Base-by-base conservation (phyloP, 2,797 vertebrate genomes). In the Epinephelus malabaricus region DNA sequence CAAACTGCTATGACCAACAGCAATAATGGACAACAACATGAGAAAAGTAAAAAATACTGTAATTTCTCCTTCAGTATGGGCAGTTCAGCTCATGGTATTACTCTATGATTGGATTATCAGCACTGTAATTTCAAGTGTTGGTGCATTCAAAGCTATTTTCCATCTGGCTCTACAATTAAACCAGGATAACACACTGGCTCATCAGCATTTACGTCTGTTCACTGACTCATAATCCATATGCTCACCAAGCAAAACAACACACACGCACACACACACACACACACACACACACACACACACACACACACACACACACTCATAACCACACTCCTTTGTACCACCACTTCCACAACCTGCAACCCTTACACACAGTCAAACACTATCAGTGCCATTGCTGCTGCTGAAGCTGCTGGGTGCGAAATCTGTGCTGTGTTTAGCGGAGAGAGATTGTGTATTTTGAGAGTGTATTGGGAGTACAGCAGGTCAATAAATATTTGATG, bases 401-500 rank as follows among this genome's bases (percentile, higher is more conserved):
- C 56, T 62, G 47, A 64, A 88, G 84, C 74, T 73, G 55, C 87
- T 69, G 80, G 83, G 81, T 84, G 90, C 59, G 46, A 92, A 43
- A 89, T 85, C 84, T 62, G 87, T 81, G 88, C 84, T 81, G 86
- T 89, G 90, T 93, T 92, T 84, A 82, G 92, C 23, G 56, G 30
- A 61, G 86, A 70, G 68, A 84, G 90, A 85, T 89, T 89, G 91
- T 95, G 95, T 96, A 95, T 96, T 96, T 96, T 94, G 93, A 94
- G 95, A 95, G 92, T 95, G 96, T 95, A 95, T 95, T 94, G 95
- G 95, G 92, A 96, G 93, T 95, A 96, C 95, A 96, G 96, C 94
- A 84, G 93, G 93, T 95, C 94, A 95, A 96, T 98, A 94, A 97
- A 97, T 97, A 97, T 97, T 98, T 97, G 95, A 97, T 98, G 96